Evolutionary conservation across 2,888 invertebrate genomes (phyloP), one percentile per base, ranked within the genome.

Genomic region (Allacma fusca): DNA sequence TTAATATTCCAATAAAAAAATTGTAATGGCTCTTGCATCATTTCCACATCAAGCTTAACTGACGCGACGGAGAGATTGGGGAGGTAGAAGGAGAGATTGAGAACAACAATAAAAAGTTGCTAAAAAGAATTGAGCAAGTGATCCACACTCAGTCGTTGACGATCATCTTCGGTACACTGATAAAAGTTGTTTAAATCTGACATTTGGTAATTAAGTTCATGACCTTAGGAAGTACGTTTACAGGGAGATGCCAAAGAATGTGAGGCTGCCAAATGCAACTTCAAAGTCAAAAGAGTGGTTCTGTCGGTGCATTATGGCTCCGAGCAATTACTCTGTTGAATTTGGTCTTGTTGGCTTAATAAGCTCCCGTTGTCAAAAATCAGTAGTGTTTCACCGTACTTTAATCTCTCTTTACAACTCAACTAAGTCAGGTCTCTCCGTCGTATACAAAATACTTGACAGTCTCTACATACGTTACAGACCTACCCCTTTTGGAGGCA

Each of bases 161-260:
- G 62, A 26, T 62, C 21, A 2, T 21, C 57, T 16, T 57, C 57
- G 2, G 2, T 57, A 4, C 16, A 57, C 19, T 21, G 57, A 34
- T 34, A 34, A 40, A 50, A 73, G 73, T 62, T 29, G 73, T 62
- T 73, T 73, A 40, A 62, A 73, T 62, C 73, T 73, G 73, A 75
- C 75, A 69, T 68, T 69, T 75, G 75, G 67, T 75, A 75, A 75
- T 75, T 75, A 75, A 75, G 69, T 75, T 75, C 75, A 75, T 57
- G 68, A 75, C 67, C 75, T 69, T 62, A 73, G 28, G 28, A 73
- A 64, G 62, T 64, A 28, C 62, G 34, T 40, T 21, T 40, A 44
- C 50, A 19, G 50, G 5, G 13, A 40, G 16, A 57, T 50, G 26
- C 16, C 12, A 7, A 28, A 23, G 59, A 72, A 59, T 72, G 29